Evolutionary conservation across 1,140 invertebrate species (phyloP), one percentile per base, ranked within the genome.

Genomic region (Glossosoma conforme): DNA sequence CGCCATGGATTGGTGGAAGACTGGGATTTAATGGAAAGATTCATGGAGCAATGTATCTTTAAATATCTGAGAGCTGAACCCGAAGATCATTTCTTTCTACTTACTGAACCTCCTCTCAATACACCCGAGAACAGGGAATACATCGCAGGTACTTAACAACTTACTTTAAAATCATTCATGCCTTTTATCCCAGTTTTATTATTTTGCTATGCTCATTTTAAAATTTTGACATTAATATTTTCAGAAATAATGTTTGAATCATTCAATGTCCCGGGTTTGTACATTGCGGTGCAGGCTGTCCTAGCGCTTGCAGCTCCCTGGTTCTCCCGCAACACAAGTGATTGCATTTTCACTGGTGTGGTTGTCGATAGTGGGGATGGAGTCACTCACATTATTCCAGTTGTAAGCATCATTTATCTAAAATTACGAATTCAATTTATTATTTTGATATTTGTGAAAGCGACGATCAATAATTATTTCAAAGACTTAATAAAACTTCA

Each of bases 171-270:
- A 28, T 8, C 6, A 28, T 8, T 8, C n/a, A 6, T 28, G n/a
- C 25, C 6, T n/a, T n/a, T n/a, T 28, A n/a, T 8, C 25, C 25
- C 25, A 6, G 6, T 28, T 8, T 28, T 6, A 28, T 28, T 6
- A n/a, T 28, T 28, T n/a, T 28, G n/a, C n/a, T 28, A 28, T 28
- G n/a, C 6, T 28, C 6, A 6, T 6, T 28, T n/a, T 8, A 28
- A 8, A 28, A 6, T 37, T 37, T 37, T 28, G 6, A 28, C n/a
- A n/a, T 15, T 33, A n/a, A 33, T 41, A 14, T 36, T 54, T 47
- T 17, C 93, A 60, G 97, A 99, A 81, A 99, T 99, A 55, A 99
- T 99, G 97, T 99, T 99, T 75, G 97, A 99, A 73, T 97, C 96
- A 15, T 99, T 99, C 72, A 99, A 99, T 77, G 96, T 99, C 46